Evolutionary conservation across 1,140 invertebrate genomes (phyloP), one percentile per base, ranked within the genome.

Genomic region (Lucilia sericata): DNA sequence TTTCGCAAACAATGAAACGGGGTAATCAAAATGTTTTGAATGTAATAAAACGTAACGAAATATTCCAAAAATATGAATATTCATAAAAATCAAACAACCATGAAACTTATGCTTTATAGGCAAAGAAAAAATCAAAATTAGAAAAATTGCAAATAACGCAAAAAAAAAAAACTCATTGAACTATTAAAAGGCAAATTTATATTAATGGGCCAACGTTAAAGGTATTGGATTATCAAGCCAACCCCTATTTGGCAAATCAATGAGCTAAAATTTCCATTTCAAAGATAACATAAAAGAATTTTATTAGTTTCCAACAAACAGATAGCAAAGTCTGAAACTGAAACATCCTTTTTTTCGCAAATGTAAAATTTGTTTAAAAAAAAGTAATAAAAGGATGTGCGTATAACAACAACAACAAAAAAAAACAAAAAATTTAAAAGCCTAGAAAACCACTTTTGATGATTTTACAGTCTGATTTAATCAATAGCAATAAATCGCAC

Each of bases 151-250:
- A 5, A 78, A 13, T 34, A 78, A 42, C 25, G 25, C 25, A 42
- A 42, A 42, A 42, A 42, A n/a, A n/a, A 47, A 17, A 81, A 8
- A 65, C 51, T 65, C 81, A 49, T 65, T 88, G 88, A 89, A 89
- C 88, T 88, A 89, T 89, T 89, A 89, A 89, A 89, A 89, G 88
- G 88, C 88, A 89, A 89, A 89, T 89, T 89, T 89, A 89, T 88
- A 88, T 89, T 89, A 89, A 89, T 89, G 87, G 21, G 81, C 60
- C 51, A 65, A 60, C 19, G 60, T 13, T 19, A 82, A 65, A 34
- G 81, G 81, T 42, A 42, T 42, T 42, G 42, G 42, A 10, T 42
- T 60, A 60, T 65, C 86, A 84, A 65, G 7, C 5, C 25, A 30
- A 30, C 65, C 65, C 65, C 65, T 25, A 70, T 70, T 60, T 60